Evolutionary conservation across 2,888 invertebrate genomes (phyloP).

Genomic region (Syritta pipiens): DNA sequence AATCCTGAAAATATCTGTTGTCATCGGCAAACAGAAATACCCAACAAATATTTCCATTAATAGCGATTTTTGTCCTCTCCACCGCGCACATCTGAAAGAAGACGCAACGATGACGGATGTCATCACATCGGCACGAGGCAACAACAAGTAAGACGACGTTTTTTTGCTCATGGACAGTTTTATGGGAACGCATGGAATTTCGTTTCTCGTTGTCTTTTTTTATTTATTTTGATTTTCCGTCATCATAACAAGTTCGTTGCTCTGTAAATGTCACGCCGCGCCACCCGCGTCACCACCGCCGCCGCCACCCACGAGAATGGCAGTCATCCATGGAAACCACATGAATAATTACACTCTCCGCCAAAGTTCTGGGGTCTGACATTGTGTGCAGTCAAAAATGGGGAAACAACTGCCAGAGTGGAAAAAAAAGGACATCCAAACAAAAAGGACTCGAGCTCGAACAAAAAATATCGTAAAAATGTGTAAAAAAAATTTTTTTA

Average conservation of each 20-base stretch:
- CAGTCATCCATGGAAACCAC: constrained; percentile 27
- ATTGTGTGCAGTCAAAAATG: constrained; percentile 13
- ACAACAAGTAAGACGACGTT: no score
- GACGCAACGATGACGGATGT: background rate
- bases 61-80: background rate
- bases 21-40: background rate
- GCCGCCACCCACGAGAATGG: constrained; percentile 30
- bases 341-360: constrained; percentile 50
- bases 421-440: background rate
- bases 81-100: background rate
- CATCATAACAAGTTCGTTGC: constrained; percentile 44
- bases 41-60: background rate
- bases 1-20: background rate
- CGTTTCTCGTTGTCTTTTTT: background rate
- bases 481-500: no score
- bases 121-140: background rate
- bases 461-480: background rate
- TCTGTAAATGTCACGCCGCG: constrained; percentile 12
- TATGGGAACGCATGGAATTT: constrained; percentile 10
- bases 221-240: background rate
- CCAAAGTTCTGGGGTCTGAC: constrained; percentile 43
- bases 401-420: constrained; percentile 2
- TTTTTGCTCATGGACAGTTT: constrained; percentile 13
- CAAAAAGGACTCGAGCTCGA: constrained; percentile 2
- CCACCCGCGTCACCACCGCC: no score